Evolutionary conservation across 2,797 vertebrate genomes (phyloP).

Genomic region (Falco rusticolus): DNA sequence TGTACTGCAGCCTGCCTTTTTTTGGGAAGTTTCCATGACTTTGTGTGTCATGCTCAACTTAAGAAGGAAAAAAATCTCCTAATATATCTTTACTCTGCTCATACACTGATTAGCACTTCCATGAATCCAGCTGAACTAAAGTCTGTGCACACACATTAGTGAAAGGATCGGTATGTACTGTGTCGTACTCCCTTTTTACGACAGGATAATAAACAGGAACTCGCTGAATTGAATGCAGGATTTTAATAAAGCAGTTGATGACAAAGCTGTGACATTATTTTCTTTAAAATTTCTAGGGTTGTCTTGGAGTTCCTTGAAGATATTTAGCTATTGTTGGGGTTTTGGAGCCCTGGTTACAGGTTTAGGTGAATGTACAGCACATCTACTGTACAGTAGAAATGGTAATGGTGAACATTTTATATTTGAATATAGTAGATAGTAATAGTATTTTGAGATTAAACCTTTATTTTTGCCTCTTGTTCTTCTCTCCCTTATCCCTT

Average conservation of each 20-base stretch:
- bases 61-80: not conserved
- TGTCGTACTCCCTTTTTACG: not conserved
- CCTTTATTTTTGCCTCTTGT: not conserved
- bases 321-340: not conserved
- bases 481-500: not conserved
- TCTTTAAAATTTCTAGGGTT: not conserved
- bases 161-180: slow-evolving; percentile 31
- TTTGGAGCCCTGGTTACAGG: not conserved
- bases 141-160: slow-evolving; percentile 34
- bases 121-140: slow-evolving; percentile 40
- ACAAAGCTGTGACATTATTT: not conserved
- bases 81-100: not conserved
- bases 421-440: too few relatives aligned
- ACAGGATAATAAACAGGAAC: not conserved
- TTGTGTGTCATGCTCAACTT: not conserved
- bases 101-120: slow-evolving; percentile 38
- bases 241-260: not conserved
- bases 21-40: not conserved
- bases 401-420: too few relatives aligned
- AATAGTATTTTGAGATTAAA: not conserved
- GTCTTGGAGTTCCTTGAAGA: not conserved
- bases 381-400: too few relatives aligned
- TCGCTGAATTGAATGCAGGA: not conserved
- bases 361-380: not conserved
- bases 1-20: not conserved